Base-by-base conservation (phyloP, 2,113 vertebrate species). In the Sebastes fasciatus region DNA sequence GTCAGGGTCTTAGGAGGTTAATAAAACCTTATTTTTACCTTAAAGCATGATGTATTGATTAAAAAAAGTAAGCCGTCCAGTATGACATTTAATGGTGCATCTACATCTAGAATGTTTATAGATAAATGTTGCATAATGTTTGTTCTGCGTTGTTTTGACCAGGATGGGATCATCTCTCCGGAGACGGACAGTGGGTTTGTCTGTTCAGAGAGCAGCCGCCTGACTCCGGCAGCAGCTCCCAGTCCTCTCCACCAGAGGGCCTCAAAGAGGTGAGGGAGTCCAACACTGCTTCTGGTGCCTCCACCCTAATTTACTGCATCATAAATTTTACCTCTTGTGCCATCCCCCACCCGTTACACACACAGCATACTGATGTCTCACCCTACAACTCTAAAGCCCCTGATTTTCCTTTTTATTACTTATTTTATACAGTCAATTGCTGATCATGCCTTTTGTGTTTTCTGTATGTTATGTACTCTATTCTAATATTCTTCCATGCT, bases 121-220 rank as follows among this genome's bases (percentile, higher is more conserved):
- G 40, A 23, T 57, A 45, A 26, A 67, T 49, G 16, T 4, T 17
- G 26, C 17, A 4, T 51, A 4, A 13, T 57, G 4, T 57, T 40
- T 54, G 65, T 49, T 54, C 12, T 75, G 60, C 54, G 8, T 61
- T 87, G 4, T 85, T 73, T 54, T 60, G 5, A 42, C 4, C 91
- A 98, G 98, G 97, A 97, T 77, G 96, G 97, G 52, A 94, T 98
- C 6, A 80, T 96, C 17, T 98, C 97, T 5, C 98, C 98, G 0
- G 98, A 97, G 93, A 98, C 97, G 0, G 98, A 99, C 94, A 99
- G 98, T 0, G 98, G 98, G 51, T 99, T 99, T 46, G 79, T 98
- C 75, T 97, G 97, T 67, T 99, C 98, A 0, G 98, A 99, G 91
- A 94, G 95, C 92, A 96, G 97, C 89, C 94, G 84, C 23, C 93